Base-by-base conservation (phyloP, 2,888 invertebrate genomes). In the Phania funesta region DNA sequence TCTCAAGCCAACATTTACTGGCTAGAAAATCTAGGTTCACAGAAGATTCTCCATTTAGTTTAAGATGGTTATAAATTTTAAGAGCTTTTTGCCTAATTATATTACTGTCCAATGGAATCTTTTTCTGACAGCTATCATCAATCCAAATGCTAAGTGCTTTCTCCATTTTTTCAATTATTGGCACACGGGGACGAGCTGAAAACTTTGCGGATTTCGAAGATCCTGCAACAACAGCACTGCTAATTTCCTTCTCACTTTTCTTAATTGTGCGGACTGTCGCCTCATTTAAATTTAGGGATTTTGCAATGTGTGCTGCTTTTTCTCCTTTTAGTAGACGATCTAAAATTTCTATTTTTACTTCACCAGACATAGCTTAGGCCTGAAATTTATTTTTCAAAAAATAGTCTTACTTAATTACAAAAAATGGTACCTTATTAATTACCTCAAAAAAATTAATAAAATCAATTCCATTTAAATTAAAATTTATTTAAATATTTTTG, bases 251-350 rank as follows among this genome's bases (percentile, higher is more conserved):
- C 24, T 60, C 22, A 60, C 44, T 60, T 44, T 38, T 38, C 38
- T 38, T 60, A 38, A 60, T 41, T 22, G 60, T 60, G 22, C 60
- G 38, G n/a, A 38, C 18, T 60, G 38, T 38, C 9, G 60, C 22
- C n/a, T 60, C 20, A 29, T 26, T 60, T 60, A 7, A 2, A 29
- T 29, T 29, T 29, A 29, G 29, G 29, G 29, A 5, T 29, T 29
- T 29, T 29, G 29, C 29, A 60, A 38, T 18, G 13, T 24, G 50
- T 22, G 24, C 22, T 50, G 50, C 22, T 22, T 48, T 48, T 48
- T 48, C 48, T 22, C 48, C 20, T 48, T 48, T 48, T 22, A 48
- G 20, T 22, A 48, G 22, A 48, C 48, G 48, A 46, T 46, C 24
- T 9, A 32, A 32, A 32, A 58, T 58, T 18, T 58, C 18, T 58